Evolutionary conservation across 2,888 invertebrate genomes (phyloP).

Genomic region (Amaurobius ferox): DNA sequence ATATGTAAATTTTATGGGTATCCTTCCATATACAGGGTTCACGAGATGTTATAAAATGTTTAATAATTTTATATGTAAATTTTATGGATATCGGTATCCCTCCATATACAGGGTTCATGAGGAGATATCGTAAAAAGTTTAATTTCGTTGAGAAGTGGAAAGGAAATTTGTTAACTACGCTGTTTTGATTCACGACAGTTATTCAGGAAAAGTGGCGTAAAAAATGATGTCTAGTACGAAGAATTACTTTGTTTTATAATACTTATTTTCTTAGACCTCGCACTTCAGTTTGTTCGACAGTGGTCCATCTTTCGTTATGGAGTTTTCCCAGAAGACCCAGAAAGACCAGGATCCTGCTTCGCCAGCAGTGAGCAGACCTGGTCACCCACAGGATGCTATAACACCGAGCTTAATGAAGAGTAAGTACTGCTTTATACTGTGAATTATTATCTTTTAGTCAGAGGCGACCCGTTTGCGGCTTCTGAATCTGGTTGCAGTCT

Average conservation of each 20-base stretch:
- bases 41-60: too few relatives aligned
- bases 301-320: slow-evolving; percentile 64
- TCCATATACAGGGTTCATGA: too few relatives aligned
- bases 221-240: neutral
- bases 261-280: slow-evolving; percentile 26
- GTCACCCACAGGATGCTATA: slow-evolving; percentile 58
- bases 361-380: slow-evolving; percentile 11
- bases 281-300: slow-evolving; percentile 45
- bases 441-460: too few relatives aligned
- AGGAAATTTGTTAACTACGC: too few relatives aligned
- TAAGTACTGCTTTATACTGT: slow-evolving; percentile 25
- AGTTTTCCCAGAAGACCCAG: slow-evolving; percentile 52
- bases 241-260: neutral
- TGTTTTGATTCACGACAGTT: neutral
- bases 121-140: too few relatives aligned
- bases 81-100: too few relatives aligned
- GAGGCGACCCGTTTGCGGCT: too few relatives aligned
- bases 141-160: too few relatives aligned
- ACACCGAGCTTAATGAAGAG: neutral
- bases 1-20: too few relatives aligned
- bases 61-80: too few relatives aligned
- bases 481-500: too few relatives aligned
- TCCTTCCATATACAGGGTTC: too few relatives aligned
- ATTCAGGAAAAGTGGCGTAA: neutral
- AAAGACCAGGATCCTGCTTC: slow-evolving; percentile 20